These are phyloP conservation scores for Tipula vernalis DNA, from an alignment of 2,888 invertebrate genomes.

Conservation along the genomic window DNA sequence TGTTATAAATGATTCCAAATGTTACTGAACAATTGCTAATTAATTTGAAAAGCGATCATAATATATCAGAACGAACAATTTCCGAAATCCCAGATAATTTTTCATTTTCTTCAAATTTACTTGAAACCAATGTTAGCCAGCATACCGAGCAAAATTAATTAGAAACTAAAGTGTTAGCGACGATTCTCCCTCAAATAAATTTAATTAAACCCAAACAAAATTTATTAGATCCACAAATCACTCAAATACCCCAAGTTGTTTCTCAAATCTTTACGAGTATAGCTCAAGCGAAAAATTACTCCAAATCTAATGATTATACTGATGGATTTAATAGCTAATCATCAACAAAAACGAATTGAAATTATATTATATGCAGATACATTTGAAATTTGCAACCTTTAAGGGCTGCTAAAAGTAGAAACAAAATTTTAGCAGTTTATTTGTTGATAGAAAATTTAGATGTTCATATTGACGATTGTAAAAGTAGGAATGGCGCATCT, in stretches of 20 bases:
- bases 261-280: neutral
- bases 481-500: too few species aligned
- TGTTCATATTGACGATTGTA: neutral
- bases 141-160: neutral
- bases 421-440: neutral
- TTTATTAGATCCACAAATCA: neutral
- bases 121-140: too few species aligned
- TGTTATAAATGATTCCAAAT: too few species aligned
- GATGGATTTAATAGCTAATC: neutral
- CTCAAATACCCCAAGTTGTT: neutral
- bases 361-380: neutral
- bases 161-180: neutral
- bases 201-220: neutral
- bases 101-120: too few species aligned
- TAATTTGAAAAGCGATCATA: too few species aligned
- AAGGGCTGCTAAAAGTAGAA: neutral
- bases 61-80: too few species aligned
- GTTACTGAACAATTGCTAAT: too few species aligned
- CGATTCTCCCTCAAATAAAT: neutral
- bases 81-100: too few species aligned
- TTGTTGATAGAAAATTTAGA: neutral
- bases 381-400: neutral
- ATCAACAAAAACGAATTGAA: neutral
- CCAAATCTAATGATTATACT: too few species aligned
- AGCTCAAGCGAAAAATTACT: neutral